A percentile compares a stretch with the other conserved stretches of the same genome.
phyloP scores from a whole-genome alignment of 2,888 invertebrate species.

The Chymomyza amoena region DNA sequence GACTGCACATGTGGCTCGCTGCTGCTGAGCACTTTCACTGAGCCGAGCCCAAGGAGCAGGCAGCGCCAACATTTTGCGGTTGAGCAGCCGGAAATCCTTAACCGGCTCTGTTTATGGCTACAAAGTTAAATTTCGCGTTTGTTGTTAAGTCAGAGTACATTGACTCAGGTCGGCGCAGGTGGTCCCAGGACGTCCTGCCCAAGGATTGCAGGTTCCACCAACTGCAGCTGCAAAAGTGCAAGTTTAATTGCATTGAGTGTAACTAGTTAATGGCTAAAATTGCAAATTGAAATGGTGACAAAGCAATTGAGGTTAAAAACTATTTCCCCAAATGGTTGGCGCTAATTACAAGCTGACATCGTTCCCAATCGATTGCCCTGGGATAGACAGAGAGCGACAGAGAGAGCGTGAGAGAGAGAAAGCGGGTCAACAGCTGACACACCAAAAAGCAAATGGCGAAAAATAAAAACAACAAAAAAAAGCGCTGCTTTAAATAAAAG shows the following conservation, averaged over 20 bases:
- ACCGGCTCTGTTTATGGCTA: not conserved
- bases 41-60: constrained; percentile 22
- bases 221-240: constrained; percentile 48
- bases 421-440: constrained; percentile 15
- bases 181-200: no score
- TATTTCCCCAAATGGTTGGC: constrained; percentile 46
- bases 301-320: constrained; percentile 71
- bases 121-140: constrained; percentile 4
- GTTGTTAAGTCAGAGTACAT: not conserved
- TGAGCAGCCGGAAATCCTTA: constrained; percentile 23
- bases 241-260: constrained; percentile 70
- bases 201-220: no score
- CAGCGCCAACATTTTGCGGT: constrained; percentile 45
- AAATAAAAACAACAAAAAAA: constrained; percentile 4
- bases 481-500: not conserved
- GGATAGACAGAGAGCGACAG: not conserved
- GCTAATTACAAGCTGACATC: constrained; percentile 37
- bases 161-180: no score
- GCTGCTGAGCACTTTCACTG: constrained; percentile 49
- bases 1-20: constrained; percentile 57
- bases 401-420: not conserved
- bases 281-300: constrained; percentile 74
- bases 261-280: constrained; percentile 71
- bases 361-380: not conserved
- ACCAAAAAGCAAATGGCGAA: not conserved